Percentiles rank a stretch among this genome's conserved stretches.
Conservation (phyloP, 2,888 invertebrate species). For the Mesorhabditis belari region DNA sequence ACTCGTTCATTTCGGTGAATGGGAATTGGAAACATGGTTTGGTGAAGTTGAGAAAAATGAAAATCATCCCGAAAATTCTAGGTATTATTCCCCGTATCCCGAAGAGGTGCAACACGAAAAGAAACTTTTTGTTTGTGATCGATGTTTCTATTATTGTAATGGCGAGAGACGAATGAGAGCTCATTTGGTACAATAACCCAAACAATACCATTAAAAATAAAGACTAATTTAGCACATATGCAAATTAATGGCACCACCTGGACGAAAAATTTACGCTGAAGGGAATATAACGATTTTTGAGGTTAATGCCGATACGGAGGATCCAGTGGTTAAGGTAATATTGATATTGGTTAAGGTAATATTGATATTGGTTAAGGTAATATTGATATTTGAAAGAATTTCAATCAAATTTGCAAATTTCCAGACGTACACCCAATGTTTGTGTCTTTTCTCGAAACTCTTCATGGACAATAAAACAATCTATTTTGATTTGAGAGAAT, state of each 20-base stretch:
- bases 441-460: slow-evolving; percentile 7
- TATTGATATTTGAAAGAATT: not conserved
- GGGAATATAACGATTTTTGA: slow-evolving; percentile 1
- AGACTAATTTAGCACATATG: slow-evolving; percentile 3
- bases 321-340: not conserved
- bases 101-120: slow-evolving; percentile 1
- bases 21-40: slow-evolving; percentile 6
- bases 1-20: slow-evolving; percentile 1
- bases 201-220: not conserved
- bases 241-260: not conserved
- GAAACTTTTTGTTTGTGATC: slow-evolving; percentile 4
- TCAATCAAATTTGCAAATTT: not conserved
- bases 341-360: not conserved
- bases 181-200: slow-evolving; percentile 7
- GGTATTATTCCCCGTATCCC: slow-evolving; percentile 9
- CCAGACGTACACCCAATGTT: slow-evolving; percentile 6
- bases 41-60: not conserved
- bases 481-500: not conserved
- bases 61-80: not conserved
- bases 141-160: slow-evolving; percentile 1
- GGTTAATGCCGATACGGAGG: slow-evolving; percentile 2
- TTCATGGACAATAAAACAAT: slow-evolving; percentile 10
- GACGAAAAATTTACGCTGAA: slow-evolving; percentile 3
- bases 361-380: not conserved
- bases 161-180: not conserved